These are phyloP conservation scores for Athrips mouffetella DNA, from an alignment of 2,888 invertebrate genomes.

Conservation along the genomic window DNA sequence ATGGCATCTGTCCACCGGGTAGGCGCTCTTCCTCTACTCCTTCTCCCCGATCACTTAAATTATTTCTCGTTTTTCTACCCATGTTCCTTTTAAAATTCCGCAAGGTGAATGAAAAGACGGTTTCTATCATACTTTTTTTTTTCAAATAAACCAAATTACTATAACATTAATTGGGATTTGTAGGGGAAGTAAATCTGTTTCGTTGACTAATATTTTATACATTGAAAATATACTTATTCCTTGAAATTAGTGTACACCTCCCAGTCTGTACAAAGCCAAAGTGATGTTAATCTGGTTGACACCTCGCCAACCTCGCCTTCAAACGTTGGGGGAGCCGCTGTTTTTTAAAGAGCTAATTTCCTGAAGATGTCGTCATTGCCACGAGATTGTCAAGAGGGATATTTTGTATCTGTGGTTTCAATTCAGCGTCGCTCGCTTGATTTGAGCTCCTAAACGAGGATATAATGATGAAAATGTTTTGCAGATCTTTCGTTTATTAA, in stretches of 20 bases:
- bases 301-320: slow-evolving; percentile 35
- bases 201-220: no score
- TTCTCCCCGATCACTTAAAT: no score
- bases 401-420: slow-evolving; percentile 4
- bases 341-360: slow-evolving; percentile 57
- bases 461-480: neutral
- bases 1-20: no score
- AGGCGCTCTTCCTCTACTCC: no score
- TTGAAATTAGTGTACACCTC: neutral
- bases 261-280: neutral
- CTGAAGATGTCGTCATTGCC: slow-evolving; percentile 35
- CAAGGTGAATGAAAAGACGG: no score
- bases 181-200: no score
- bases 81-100: no score
- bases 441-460: neutral
- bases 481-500: neutral
- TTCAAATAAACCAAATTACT: no score
- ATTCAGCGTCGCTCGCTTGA: neutral
- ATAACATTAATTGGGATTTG: no score
- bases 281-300: slow-evolving; percentile 42
- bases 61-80: no score
- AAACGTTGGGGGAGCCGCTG: slow-evolving; percentile 27
- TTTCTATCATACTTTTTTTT: no score
- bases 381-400: slow-evolving; percentile 2
- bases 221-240: no score